Evolutionary conservation across 2,113 vertebrate genomes (phyloP).

Genomic region (Turnix velox): DNA sequence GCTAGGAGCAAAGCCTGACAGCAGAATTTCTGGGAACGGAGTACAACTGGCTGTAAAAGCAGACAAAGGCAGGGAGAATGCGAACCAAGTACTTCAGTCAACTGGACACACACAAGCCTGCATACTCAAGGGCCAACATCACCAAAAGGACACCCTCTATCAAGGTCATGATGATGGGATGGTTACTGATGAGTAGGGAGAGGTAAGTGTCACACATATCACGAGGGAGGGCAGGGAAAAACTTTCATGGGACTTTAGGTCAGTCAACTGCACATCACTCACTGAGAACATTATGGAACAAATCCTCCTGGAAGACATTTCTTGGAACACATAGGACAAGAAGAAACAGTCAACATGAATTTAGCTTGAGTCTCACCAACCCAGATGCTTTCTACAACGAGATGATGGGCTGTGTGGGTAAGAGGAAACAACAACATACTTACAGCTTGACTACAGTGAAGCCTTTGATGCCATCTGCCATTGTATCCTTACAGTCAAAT

Average conservation of each 20-base stretch:
- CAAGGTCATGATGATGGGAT: not conserved
- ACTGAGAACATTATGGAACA: not conserved
- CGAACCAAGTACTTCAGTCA: not conserved
- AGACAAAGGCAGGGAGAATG: not conserved
- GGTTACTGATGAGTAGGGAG: not conserved
- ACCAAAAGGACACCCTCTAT: not conserved
- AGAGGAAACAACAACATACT: not conserved
- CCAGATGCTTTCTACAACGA: not conserved
- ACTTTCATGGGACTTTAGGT: not conserved
- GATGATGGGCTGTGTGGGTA: not conserved
- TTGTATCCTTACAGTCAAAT: not conserved
- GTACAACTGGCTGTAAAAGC: accelerated
- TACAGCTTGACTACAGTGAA: not conserved
- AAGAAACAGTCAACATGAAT: not conserved
- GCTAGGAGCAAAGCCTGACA: not conserved
- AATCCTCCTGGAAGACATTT: not conserved
- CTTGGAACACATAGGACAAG: not conserved
- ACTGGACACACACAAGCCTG: not conserved
- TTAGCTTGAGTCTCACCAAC: not conserved
- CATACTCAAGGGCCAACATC: not conserved
- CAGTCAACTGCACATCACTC: not conserved
- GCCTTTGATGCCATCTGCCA: not conserved
- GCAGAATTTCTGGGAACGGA: not conserved
- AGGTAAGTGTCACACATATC: not conserved
- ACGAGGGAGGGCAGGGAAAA: not conserved